These are phyloP conservation scores for Mustela nigripes DNA, from an alignment of 2,113 vertebrate species.

Conservation along the genomic window DNA sequence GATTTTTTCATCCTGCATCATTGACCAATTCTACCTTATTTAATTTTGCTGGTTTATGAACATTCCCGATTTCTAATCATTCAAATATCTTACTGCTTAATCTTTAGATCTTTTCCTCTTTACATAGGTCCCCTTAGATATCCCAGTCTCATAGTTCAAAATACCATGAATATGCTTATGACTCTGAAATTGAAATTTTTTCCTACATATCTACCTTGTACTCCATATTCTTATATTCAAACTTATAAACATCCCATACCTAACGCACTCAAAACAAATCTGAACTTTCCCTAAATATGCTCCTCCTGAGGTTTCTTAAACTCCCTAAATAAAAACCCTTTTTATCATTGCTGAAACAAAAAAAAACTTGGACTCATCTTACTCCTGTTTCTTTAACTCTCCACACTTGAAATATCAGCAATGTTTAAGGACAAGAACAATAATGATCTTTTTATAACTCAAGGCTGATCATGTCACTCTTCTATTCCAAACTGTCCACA, in stretches of 20 bases:
- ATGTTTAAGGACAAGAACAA: neutral
- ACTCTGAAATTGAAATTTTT: neutral
- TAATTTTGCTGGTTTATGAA: neutral
- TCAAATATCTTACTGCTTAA: neutral
- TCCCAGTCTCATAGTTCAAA: neutral
- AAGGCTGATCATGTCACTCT: neutral
- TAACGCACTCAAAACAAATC: neutral
- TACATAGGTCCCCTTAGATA: fast-evolving
- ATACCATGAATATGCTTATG: neutral
- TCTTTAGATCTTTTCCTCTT: neutral
- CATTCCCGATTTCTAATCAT: neutral
- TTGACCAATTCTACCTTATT: neutral
- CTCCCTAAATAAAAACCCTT: neutral
- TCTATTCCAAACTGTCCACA: neutral
- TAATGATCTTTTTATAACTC: neutral
- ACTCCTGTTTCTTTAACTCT: neutral
- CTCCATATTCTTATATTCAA: neutral
- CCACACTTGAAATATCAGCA: neutral
- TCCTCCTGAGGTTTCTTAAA: neutral
- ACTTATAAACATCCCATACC: neutral
- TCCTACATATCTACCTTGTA: neutral
- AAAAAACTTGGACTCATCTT: neutral
- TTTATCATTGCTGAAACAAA: neutral
- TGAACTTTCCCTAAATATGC: neutral
- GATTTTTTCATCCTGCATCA: neutral